Base-by-base conservation (phyloP, 2,888 invertebrate genomes). In the Amphipoea lucens region DNA sequence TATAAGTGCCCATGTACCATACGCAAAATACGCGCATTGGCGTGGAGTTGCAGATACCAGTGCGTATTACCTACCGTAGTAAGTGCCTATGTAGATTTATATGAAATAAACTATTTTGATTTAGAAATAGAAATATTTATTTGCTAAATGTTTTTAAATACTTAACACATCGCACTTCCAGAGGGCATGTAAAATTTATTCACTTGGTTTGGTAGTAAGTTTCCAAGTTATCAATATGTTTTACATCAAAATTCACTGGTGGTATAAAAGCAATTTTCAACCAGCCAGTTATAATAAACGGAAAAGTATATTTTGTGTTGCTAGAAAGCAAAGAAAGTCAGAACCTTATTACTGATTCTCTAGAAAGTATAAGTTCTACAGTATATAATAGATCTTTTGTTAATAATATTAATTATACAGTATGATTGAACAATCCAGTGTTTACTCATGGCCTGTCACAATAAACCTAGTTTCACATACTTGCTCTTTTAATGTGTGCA, bases 391-490 rank as follows among this genome's bases (percentile, higher is more conserved):
- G 0, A 29, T 12, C 14, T n/a, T 48, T 48, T 57, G 62, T 20
- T 17, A 68, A 45, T 45, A 0, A 40, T 48, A n/a, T n/a, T n/a
- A n/a, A n/a, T 66, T n/a, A 45, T 57, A 57, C 9, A 48, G 11
- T 14, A 48, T 36, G 17, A 54, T 71, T 54, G 29, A 20, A 67
- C 5, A 40, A 68, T 42, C 23, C 36, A 63, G 23, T 74, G 75
- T 74, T 69, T 76, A 66, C 54, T 29, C 45, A 45, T 45, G 40
- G 51, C 51, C 36, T 60, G 29, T 9, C n/a, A 57, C 48, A 71
- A 63, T 72, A 75, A 82, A 86, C 76, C 74, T 63, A 80, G 62
- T 81, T 78, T 69, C 60, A 70, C 51, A 70, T 68, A 76, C 77
- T 70, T 45, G 57, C 69, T 69, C 17, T 48, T 76, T 63, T 70